Conservation (phyloP, 2,113 vertebrate species). For the Eretmochelys imbricata region DNA sequence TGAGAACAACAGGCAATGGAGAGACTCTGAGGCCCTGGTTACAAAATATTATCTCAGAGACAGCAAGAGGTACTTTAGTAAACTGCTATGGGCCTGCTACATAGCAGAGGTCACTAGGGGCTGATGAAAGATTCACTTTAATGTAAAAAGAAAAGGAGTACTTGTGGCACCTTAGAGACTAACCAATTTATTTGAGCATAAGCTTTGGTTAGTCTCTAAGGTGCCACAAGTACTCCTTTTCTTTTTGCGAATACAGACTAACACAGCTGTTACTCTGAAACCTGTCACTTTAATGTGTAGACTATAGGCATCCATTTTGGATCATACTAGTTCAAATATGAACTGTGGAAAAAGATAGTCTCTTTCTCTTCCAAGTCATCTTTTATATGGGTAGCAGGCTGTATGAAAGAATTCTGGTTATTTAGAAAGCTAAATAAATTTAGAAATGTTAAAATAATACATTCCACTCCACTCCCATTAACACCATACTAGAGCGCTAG, state of each 20-base stretch:
- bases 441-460: conserved; percentile 35
- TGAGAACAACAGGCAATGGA: not conserved
- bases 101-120: conserved; percentile 33
- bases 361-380: not conserved
- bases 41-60: conserved; percentile 21
- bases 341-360: conserved; percentile 8
- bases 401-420: conserved; percentile 28
- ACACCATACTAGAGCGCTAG: conserved; percentile 29
- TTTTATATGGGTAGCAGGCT: conserved; percentile 29
- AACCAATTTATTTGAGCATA: no score
- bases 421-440: conserved; percentile 32
- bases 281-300: conserved; percentile 53
- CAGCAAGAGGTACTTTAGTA: conserved; percentile 36
- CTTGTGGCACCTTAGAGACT: no score
- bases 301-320: conserved; percentile 24
- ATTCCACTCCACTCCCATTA: conserved; percentile 14
- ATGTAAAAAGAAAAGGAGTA: not conserved
- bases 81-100: not conserved
- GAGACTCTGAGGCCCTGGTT: not conserved
- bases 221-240: no score
- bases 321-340: conserved; percentile 31
- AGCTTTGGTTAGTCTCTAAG: no score
- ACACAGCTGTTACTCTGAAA: no score
- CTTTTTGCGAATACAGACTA: no score
- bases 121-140: conserved; percentile 56